A percentile compares a stretch with the other conserved stretches of the same genome.
These are phyloP conservation scores for Nothobranchius kuhntae DNA, from an alignment of 2,113 vertebrate genomes.

Conservation along the genomic window DNA sequence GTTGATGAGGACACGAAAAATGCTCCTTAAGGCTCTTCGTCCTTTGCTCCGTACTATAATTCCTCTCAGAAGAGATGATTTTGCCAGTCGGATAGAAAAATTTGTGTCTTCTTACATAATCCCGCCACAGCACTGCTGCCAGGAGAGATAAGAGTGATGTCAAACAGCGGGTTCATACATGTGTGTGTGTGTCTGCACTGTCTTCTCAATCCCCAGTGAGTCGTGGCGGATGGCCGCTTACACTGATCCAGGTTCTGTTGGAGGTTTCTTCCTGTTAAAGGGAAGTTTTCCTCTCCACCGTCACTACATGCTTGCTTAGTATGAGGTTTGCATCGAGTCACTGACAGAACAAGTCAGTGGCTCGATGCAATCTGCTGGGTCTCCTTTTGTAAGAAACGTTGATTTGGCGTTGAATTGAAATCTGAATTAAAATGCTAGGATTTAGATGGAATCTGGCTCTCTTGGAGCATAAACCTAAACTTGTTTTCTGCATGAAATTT, in stretches of 20 bases:
- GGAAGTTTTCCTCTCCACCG: too few relatives aligned
- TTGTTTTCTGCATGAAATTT: conserved; percentile 21
- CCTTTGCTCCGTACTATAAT: conserved; percentile 21
- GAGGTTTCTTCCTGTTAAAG: too few relatives aligned
- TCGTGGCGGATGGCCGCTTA: too few relatives aligned
- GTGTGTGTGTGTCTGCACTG: too few relatives aligned
- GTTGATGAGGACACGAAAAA: conserved; percentile 9
- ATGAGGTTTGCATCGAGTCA: too few relatives aligned
- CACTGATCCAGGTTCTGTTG: too few relatives aligned
- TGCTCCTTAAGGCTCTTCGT: conserved; percentile 8
- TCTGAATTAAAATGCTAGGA: conserved; percentile 33
- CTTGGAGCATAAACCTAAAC: conserved; percentile 28
- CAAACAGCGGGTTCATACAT: too few relatives aligned
- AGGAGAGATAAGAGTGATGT: conserved; percentile 44
- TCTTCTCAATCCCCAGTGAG: too few relatives aligned
- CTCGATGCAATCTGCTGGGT: too few relatives aligned
- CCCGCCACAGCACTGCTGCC: conserved; percentile 26
- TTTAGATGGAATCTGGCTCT: conserved; percentile 16
- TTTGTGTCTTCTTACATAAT: conserved; percentile 54
- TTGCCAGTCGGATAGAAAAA: conserved; percentile 42
- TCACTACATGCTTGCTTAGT: too few relatives aligned
- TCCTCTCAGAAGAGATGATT: conserved; percentile 31
- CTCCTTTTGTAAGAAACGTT: too few relatives aligned
- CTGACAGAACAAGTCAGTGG: too few relatives aligned
- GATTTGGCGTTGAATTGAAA: conserved; percentile 31